Percentiles rank a stretch among this genome's conserved stretches.
Conservation (phyloP, 2,888 invertebrate species). For the Nematopogon swammerdamellus region DNA sequence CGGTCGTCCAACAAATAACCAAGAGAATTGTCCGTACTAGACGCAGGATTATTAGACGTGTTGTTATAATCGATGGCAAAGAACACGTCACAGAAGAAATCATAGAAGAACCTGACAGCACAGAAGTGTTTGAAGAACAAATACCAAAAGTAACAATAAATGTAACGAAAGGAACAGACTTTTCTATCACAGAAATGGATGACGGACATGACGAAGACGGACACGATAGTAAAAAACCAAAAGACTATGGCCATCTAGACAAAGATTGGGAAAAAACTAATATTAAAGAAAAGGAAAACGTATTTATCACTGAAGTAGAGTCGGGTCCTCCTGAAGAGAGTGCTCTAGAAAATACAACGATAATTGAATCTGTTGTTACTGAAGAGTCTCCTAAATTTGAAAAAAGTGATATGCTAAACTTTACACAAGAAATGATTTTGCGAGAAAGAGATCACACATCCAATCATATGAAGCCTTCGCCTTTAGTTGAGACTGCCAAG, state of each 20-base stretch:
- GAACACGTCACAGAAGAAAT: slow-evolving; percentile 81
- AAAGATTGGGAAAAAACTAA: no score
- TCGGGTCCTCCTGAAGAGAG: no score
- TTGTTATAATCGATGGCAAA: slow-evolving; percentile 78
- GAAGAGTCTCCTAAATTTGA: neutral
- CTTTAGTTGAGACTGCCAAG: no score
- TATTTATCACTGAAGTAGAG: no score
- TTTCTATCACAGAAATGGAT: slow-evolving; percentile 31
- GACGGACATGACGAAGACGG: slow-evolving; percentile 19
- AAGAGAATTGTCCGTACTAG: slow-evolving; percentile 72
- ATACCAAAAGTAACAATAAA: slow-evolving; percentile 70
- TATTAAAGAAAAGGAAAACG: no score
- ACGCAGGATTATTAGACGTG: slow-evolving; percentile 70
- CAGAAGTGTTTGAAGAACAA: slow-evolving; percentile 69
- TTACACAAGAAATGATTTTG: neutral
- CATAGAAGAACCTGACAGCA: slow-evolving; percentile 78
- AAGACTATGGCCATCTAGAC: neutral
- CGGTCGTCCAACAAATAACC: slow-evolving; percentile 80
- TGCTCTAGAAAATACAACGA: no score
- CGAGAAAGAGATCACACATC: neutral
- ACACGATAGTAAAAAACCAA: neutral
- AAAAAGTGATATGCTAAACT: neutral
- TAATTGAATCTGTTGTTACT: neutral
- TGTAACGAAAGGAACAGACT: slow-evolving; percentile 54
- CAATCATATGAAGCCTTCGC: neutral